Evolutionary conservation across 2,113 vertebrate genomes (phyloP).

Genomic region (Myrmophylax atrothorax): DNA sequence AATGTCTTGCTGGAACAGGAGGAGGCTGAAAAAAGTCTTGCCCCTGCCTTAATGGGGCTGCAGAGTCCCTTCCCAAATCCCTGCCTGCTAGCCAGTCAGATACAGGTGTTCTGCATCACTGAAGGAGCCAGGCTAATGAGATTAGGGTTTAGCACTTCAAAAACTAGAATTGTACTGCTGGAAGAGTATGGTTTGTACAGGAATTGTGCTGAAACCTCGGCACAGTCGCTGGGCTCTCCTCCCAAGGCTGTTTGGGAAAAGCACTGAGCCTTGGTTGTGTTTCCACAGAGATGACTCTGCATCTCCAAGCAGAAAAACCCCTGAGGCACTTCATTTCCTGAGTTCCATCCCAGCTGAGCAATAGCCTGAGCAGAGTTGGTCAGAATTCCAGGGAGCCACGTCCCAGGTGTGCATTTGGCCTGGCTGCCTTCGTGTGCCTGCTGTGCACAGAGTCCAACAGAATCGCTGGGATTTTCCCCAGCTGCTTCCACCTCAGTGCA

Average conservation of each 20-base stretch:
- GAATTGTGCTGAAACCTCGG: background rate
- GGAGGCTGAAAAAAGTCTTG: background rate
- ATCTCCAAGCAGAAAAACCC: background rate
- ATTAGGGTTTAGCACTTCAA: background rate
- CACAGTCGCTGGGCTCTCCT: background rate
- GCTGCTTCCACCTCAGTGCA: background rate
- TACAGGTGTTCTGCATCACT: background rate
- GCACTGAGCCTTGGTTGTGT: background rate
- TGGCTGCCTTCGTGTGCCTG: accelerated
- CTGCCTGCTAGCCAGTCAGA: background rate
- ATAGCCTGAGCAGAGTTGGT: background rate
- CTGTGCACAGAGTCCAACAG: too few relatives aligned
- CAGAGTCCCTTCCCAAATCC: background rate
- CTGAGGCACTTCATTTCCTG: background rate
- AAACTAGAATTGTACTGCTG: background rate
- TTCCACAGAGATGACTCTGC: background rate
- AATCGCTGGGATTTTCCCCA: background rate
- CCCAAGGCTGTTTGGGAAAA: background rate
- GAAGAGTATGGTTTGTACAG: background rate
- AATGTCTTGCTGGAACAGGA: conserved; percentile 2
- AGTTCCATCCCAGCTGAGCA: background rate
- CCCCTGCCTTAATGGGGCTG: background rate
- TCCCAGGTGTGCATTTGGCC: background rate
- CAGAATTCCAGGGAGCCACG: accelerated
- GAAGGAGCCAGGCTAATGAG: background rate